Evolutionary conservation across 1,140 invertebrate genomes (phyloP).

Genomic region (Cyrtorhinus lividipennis): DNA sequence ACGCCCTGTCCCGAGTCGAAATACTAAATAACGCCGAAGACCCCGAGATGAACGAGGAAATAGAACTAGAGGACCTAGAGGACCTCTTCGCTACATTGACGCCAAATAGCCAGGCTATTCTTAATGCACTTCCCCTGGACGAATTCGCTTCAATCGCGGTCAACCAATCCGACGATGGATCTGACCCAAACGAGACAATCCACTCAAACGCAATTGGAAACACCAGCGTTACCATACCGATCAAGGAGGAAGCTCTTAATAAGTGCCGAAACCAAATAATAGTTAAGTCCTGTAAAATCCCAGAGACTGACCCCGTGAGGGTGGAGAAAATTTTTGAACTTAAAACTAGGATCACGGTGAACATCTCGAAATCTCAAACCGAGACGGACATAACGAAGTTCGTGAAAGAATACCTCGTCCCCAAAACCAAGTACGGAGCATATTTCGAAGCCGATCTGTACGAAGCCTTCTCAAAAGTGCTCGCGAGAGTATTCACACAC

Average conservation of each 20-base stretch:
- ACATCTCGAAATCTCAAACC: too few relatives aligned
- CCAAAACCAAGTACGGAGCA: too few relatives aligned
- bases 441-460: too few relatives aligned
- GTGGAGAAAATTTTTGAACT: background rate
- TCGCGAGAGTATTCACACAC: too few relatives aligned
- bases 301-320: background rate
- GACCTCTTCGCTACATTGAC: background rate
- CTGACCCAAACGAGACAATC: background rate
- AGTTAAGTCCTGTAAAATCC: background rate
- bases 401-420: too few relatives aligned
- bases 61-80: background rate
- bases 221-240: background rate
- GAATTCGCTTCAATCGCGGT: too few relatives aligned
- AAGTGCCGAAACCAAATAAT: background rate
- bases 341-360: too few relatives aligned
- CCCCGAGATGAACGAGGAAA: background rate
- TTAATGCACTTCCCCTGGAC: too few relatives aligned
- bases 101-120: background rate
- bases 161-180: background rate
- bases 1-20: constrained; percentile 23
- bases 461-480: too few relatives aligned
- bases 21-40: background rate
- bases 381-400: too few relatives aligned
- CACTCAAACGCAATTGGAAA: background rate
- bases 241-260: background rate